phyloP scores from a whole-genome alignment of 2,113 vertebrate species.

The Numenius arquata region DNA sequence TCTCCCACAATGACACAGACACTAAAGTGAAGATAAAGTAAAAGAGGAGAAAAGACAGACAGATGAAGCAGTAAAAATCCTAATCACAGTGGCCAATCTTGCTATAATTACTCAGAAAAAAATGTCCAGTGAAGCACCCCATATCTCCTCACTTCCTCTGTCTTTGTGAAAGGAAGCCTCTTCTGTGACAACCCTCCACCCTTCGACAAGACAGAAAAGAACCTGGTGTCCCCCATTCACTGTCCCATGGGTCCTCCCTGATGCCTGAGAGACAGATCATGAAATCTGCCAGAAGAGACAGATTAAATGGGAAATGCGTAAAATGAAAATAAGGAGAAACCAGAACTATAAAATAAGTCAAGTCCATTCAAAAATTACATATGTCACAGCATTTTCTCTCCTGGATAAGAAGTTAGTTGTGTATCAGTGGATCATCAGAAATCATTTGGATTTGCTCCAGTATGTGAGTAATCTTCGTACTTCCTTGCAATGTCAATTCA shows the following conservation, averaged over 20 bases:
- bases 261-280: neutral
- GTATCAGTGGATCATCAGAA: neutral
- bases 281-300: neutral
- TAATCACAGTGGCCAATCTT: neutral
- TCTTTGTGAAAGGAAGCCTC: neutral
- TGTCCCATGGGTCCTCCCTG: neutral
- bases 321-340: neutral
- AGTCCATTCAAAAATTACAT: neutral
- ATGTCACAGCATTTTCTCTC: neutral
- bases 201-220: neutral
- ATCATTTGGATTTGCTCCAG: neutral
- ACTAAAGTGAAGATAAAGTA: neutral
- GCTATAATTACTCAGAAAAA: neutral
- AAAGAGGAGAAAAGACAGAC: neutral
- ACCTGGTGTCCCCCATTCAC: neutral
- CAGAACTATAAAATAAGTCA: neutral
- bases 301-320: neutral
- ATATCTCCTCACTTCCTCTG: neutral
- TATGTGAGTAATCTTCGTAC: neutral
- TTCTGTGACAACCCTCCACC: neutral
- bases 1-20: neutral
- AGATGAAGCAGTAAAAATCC: neutral
- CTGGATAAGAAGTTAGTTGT: neutral
- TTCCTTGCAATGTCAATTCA: neutral
- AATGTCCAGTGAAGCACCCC: neutral